These are phyloP conservation scores for Cephalopholis sonnerati DNA, from an alignment of 2,113 vertebrate species.

Conservation along the genomic window DNA sequence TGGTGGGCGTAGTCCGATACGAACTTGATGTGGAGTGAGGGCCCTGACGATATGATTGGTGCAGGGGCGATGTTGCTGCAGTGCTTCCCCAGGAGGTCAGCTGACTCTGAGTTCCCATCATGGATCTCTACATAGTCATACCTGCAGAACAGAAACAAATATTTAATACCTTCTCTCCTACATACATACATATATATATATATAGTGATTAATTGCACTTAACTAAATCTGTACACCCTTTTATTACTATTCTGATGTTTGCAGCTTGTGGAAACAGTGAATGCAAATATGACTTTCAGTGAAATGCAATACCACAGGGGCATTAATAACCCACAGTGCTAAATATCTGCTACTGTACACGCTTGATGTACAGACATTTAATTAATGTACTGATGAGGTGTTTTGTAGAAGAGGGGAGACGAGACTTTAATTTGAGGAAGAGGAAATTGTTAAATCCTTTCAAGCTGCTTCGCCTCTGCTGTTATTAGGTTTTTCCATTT, in stretches of 20 bases:
- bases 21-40: slow-evolving; percentile 95
- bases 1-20: slow-evolving; percentile 98
- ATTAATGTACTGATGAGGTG: neutral
- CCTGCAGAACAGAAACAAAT: slow-evolving; percentile 79
- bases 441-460: slow-evolving; percentile 38
- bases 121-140: slow-evolving; percentile 98
- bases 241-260: neutral
- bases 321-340: neutral
- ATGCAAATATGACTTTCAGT: neutral
- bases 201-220: neutral
- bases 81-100: slow-evolving; percentile 95
- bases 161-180: neutral
- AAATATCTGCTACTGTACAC: neutral
- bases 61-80: slow-evolving; percentile 98
- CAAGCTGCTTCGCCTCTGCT: slow-evolving; percentile 27
- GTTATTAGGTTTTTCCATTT: neutral
- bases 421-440: slow-evolving; percentile 24
- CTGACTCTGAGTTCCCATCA: slow-evolving; percentile 91
- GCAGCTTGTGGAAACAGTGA: neutral
- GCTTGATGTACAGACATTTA: neutral
- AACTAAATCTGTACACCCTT: neutral
- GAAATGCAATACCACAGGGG: neutral
- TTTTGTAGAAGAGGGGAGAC: neutral
- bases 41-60: slow-evolving; percentile 95
- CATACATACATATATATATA: no score